Percentiles rank a stretch among this genome's conserved stretches.
Conservation (phyloP, 37 sponge, comb jelly and placozoan genomes). For the Geodia barretti region DNA sequence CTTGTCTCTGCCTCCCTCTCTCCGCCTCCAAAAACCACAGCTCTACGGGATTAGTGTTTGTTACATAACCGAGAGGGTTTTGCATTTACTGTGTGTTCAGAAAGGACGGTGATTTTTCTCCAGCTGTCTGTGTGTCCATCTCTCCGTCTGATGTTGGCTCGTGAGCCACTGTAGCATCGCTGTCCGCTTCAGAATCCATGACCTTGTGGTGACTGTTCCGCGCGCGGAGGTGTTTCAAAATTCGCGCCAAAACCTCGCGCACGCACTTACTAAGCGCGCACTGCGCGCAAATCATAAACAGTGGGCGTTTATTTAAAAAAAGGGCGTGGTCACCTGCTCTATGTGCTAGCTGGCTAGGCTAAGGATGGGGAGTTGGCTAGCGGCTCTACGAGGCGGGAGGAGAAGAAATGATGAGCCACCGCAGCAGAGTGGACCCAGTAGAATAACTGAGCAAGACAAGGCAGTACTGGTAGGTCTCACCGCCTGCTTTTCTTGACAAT, state of each 20-base stretch:
- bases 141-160: conserved; percentile 8
- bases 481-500: neutral
- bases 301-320: neutral
- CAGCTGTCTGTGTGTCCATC: neutral
- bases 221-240: neutral
- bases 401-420: neutral
- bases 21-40: neutral
- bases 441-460: conserved; percentile 90
- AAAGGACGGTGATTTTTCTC: neutral
- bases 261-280: neutral
- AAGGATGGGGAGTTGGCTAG: conserved; percentile 45
- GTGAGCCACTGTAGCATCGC: conserved; percentile 58
- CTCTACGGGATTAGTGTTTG: neutral
- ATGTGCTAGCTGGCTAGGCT: neutral
- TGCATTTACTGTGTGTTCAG: neutral
- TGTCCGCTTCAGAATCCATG: conserved; percentile 15
- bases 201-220: neutral
- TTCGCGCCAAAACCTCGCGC: neutral
- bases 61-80: neutral
- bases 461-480: conserved; percentile 78
- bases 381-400: neutral
- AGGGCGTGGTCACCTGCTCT: neutral
- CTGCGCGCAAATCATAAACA: neutral
- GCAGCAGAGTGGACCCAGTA: conserved; percentile 18
- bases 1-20: neutral